Percentiles rank a stretch among this genome's conserved stretches.
These are phyloP conservation scores for Rhabdophis nuchalis DNA, from an alignment of 2,797 vertebrate species.

Conservation along the genomic window DNA sequence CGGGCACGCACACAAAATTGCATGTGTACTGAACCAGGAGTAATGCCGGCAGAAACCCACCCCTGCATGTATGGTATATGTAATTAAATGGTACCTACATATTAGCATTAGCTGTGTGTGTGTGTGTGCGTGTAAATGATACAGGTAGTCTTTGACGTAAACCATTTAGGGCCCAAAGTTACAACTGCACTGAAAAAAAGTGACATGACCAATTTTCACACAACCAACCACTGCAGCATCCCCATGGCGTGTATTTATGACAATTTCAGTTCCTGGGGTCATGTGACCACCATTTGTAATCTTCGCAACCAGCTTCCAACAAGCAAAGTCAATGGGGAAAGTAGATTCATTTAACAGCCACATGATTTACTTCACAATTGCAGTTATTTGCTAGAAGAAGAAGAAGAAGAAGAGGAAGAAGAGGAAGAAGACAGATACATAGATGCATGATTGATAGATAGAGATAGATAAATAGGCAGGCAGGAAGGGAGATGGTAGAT, in stretches of 20 bases:
- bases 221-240: background rate
- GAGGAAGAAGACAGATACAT: too few species aligned
- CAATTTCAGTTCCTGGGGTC: background rate
- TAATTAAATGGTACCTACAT: background rate
- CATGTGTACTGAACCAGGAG: too few species aligned
- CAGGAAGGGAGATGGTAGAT: too few species aligned
- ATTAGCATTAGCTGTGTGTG: background rate
- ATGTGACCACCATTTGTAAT: background rate
- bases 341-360: background rate
- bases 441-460: too few species aligned
- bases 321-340: background rate
- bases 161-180: background rate
- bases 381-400: background rate
- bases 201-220: background rate
- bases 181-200: background rate
- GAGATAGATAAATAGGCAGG: too few species aligned
- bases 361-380: background rate
- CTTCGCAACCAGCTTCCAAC: background rate
- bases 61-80: too few species aligned
- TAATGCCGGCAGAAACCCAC: too few species aligned
- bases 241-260: background rate
- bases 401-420: too few species aligned
- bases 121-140: background rate
- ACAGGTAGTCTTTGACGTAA: background rate
- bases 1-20: too few species aligned